A percentile compares a stretch with the other conserved stretches of the same genome.
Conservation (phyloP, 2,888 invertebrate species). For the Acrocera orbiculus region DNA sequence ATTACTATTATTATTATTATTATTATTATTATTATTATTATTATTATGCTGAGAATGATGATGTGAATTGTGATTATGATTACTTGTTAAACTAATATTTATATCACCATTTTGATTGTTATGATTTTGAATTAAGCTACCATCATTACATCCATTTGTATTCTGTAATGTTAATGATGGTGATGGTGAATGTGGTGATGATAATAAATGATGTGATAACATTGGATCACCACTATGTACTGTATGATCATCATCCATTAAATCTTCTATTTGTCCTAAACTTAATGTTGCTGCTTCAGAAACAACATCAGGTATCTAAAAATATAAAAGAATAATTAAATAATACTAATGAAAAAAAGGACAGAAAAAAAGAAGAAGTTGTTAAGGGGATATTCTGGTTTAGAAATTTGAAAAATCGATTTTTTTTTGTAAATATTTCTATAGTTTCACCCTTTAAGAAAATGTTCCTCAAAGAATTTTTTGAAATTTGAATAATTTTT, state of each 20-base stretch:
- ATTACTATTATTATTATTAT: slow-evolving; percentile 5
- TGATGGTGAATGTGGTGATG: slow-evolving; percentile 34
- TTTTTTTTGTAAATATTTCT: no score
- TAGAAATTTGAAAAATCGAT: neutral
- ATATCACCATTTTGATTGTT: slow-evolving; percentile 1
- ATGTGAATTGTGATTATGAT: slow-evolving; percentile 5
- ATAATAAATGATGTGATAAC: slow-evolving; percentile 32
- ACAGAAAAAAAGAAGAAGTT: neutral
- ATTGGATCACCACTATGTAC: slow-evolving; percentile 45
- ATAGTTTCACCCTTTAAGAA: no score
- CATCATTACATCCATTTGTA: slow-evolving; percentile 3
- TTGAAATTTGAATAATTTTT: no score
- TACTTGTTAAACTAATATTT: slow-evolving; percentile 1
- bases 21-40: slow-evolving; percentile 5
- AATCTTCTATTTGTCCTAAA: slow-evolving; percentile 44
- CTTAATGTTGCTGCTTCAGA: slow-evolving; percentile 36
- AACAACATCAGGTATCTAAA: slow-evolving; percentile 39
- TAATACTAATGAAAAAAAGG: no score
- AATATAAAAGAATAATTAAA: slow-evolving; percentile 8
- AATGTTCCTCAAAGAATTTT: no score
- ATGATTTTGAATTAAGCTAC: slow-evolving; percentile 1
- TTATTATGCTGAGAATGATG: slow-evolving; percentile 1
- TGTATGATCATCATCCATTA: slow-evolving; percentile 44
- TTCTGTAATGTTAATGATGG: slow-evolving; percentile 12
- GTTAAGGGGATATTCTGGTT: neutral